phyloP scores from a whole-genome alignment of 2,113 vertebrate species.

The Panthera uncia region DNA sequence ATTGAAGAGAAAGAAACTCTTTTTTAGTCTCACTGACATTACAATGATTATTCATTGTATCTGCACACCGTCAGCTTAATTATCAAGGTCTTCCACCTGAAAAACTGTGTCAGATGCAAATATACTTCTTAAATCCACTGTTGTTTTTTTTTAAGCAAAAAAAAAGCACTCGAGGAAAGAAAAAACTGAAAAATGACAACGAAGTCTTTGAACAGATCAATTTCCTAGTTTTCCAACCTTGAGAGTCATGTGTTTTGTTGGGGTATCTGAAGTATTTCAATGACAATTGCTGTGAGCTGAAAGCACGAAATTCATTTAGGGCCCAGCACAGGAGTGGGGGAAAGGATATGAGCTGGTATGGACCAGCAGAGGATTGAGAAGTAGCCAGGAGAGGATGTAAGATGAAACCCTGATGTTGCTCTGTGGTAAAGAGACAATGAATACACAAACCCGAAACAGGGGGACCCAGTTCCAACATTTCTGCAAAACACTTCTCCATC shows the following conservation, averaged over 20 bases:
- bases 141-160: neutral
- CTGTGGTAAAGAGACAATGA: neutral
- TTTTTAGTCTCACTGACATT: neutral
- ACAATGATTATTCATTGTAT: neutral
- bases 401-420: neutral
- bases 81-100: neutral
- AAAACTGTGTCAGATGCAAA: neutral
- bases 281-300: neutral
- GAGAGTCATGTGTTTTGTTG: neutral
- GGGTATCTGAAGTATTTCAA: neutral
- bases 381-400: neutral
- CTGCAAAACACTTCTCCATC: neutral
- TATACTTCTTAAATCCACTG: neutral
- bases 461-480: neutral
- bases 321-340: neutral
- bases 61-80: neutral
- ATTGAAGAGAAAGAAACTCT: neutral
- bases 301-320: neutral
- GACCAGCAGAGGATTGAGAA: neutral
- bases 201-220: neutral
- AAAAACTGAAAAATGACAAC: neutral
- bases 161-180: neutral
- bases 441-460: neutral
- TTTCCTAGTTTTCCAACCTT: constrained; percentile 8
- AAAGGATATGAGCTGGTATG: neutral